Evolutionary conservation across 2,113 vertebrate species (phyloP).

Genomic region (Dipodomys merriami): DNA sequence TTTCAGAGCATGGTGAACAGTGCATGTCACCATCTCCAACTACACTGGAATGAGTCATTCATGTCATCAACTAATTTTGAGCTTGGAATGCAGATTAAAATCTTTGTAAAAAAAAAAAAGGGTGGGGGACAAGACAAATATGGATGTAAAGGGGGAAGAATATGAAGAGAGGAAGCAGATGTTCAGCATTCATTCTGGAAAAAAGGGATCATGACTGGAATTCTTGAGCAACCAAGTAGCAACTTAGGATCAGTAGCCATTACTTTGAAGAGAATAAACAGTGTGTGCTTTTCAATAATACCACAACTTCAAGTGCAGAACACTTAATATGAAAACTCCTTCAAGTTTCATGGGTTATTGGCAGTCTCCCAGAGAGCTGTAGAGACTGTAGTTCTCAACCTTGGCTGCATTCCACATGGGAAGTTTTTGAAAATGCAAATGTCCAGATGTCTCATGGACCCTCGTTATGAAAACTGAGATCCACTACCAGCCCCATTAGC

Average conservation of each 20-base stretch:
- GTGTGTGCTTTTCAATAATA: background rate
- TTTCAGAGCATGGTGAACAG: background rate
- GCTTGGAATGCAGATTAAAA: background rate
- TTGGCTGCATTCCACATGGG: background rate
- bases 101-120: background rate
- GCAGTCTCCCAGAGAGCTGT: background rate
- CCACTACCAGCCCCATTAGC: background rate
- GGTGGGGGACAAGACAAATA: background rate
- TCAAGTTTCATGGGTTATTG: background rate
- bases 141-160: background rate
- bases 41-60: background rate
- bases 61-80: background rate
- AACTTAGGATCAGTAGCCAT: background rate
- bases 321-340: background rate
- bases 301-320: background rate
- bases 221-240: background rate
- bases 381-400: background rate
- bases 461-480: background rate
- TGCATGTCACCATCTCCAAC: background rate
- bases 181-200: background rate
- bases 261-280: background rate
- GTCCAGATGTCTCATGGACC: background rate
- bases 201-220: background rate
- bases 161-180: background rate
- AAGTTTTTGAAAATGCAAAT: slow-evolving; percentile 33